Conservation (phyloP, 2,888 invertebrate genomes). For the Ernsta delagoae region DNA sequence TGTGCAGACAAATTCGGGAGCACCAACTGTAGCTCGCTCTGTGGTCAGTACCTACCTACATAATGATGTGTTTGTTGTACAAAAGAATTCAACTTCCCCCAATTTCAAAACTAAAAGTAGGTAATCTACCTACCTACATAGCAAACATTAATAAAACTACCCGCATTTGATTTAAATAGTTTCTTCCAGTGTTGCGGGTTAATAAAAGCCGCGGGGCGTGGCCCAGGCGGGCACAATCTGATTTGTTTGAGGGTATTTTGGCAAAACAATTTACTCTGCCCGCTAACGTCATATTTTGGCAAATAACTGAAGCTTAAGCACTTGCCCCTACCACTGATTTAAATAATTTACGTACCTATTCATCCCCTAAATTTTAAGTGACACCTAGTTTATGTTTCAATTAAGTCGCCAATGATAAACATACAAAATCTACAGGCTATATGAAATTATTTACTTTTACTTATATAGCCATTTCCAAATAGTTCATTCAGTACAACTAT, state of each 20-base stretch:
- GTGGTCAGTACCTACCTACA: no score
- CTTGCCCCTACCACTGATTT: constrained; percentile 4
- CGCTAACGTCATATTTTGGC: constrained; percentile 20
- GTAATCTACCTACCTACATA: not conserved
- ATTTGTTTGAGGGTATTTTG: constrained; percentile 31
- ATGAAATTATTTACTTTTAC: no score
- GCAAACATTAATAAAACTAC: not conserved
- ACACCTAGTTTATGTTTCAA: no score
- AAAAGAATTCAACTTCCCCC: not conserved
- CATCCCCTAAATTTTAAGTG: no score
- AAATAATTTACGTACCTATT: no score
- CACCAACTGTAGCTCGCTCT: no score
- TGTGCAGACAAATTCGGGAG: no score
- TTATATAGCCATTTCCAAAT: no score
- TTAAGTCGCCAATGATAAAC: no score
- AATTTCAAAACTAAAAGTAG: not conserved
- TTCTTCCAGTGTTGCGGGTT: not conserved
- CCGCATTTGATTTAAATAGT: constrained; percentile 14
- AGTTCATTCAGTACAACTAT: no score
- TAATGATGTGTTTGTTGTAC: not conserved
- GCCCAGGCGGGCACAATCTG: constrained; percentile 9
- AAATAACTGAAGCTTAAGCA: constrained; percentile 16
- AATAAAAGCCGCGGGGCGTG: constrained; percentile 3
- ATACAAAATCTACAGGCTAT: no score
- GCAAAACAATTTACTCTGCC: constrained; percentile 29